Percentiles rank a stretch among this genome's conserved stretches.
Conservation (phyloP, 2,113 vertebrate species). For the Thymallus thymallus region DNA sequence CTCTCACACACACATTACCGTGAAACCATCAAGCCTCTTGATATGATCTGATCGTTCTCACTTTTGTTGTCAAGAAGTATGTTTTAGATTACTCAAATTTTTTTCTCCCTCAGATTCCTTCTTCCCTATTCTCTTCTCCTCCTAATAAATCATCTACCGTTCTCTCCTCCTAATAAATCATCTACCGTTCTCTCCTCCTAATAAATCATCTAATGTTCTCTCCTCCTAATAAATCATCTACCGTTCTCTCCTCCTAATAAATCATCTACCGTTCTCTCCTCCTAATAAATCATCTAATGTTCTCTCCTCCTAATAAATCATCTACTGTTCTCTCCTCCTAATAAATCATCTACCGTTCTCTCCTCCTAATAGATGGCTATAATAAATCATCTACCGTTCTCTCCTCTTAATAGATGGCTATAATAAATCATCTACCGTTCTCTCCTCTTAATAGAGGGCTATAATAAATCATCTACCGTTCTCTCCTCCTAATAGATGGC, state of each 20-base stretch:
- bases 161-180: neutral
- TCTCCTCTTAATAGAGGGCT: neutral
- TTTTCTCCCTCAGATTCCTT: neutral
- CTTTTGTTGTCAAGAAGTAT: conserved; percentile 15
- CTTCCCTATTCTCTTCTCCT: neutral
- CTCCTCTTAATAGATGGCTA: too few species aligned
- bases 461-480: too few species aligned
- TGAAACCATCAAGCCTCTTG: conserved; percentile 33
- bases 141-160: neutral
- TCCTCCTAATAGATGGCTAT: neutral
- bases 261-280: too few species aligned
- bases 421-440: neutral
- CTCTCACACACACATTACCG: conserved; percentile 4
- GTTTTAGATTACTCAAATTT: neutral
- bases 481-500: too few species aligned
- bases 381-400: too few species aligned
- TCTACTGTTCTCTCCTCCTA: neutral
- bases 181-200: neutral
- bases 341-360: neutral
- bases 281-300: too few species aligned
- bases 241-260: neutral
- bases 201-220: too few species aligned
- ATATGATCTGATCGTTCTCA: conserved; percentile 27
- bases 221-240: too few species aligned
- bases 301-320: too few species aligned